These are phyloP conservation scores for Alethe diademata DNA, from an alignment of 2,113 vertebrate genomes.

Conservation along the genomic window DNA sequence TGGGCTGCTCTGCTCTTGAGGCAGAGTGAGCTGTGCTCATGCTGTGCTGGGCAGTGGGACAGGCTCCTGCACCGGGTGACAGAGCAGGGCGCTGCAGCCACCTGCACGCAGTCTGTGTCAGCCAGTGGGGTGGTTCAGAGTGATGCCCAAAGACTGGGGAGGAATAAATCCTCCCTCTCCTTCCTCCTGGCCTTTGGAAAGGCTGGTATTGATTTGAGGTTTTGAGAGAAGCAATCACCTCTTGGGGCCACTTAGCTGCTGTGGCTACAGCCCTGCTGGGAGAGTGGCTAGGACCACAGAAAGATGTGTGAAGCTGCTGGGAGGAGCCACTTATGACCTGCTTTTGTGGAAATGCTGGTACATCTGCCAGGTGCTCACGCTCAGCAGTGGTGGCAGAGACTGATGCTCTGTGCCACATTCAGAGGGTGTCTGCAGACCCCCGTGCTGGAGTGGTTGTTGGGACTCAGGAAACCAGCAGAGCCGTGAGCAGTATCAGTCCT, in stretches of 20 bases:
- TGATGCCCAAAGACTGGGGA: neutral
- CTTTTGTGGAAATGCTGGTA: neutral
- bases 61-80: fast-evolving
- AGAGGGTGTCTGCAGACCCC: neutral
- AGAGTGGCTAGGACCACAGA: neutral
- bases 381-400: neutral
- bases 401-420: neutral
- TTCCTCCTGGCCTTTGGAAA: neutral
- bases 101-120: fast-evolving
- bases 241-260: neutral
- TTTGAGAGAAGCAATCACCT: neutral
- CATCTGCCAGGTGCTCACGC: neutral
- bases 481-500: neutral
- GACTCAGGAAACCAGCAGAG: neutral
- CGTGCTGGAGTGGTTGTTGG: fast-evolving
- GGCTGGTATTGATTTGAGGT: conserved; percentile 45
- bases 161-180: neutral
- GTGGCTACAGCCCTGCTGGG: neutral
- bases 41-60: fast-evolving
- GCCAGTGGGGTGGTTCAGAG: neutral
- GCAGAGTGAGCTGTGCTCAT: fast-evolving
- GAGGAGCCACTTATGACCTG: conserved; percentile 10
- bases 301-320: neutral
- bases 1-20: neutral
- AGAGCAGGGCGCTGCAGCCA: fast-evolving